Base-by-base conservation (phyloP, 2,888 invertebrate species). In the Allophyes oxyacanthae region DNA sequence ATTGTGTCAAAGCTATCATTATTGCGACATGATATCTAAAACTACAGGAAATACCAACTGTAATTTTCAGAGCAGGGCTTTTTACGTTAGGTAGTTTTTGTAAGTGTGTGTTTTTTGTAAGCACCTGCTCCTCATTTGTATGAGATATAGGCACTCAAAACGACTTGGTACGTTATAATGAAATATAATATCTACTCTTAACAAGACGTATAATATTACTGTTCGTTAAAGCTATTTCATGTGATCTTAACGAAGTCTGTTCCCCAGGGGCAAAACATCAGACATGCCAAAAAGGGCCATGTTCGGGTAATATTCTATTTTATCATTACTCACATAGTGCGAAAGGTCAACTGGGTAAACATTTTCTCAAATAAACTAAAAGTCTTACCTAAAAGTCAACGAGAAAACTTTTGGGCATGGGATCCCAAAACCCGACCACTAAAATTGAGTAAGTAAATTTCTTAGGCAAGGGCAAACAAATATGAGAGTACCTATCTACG, bases 171-270 rank as follows among this genome's bases (percentile, higher is more conserved):
- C 15, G 11, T 6, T 5, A 4, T 20, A 20, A 20, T 20, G 36
- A 6, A 36, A 36, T 36, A 36, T 9, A 36, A 14, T 36, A 15
- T 34, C n/a, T 32, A 1, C 7, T 14, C 14, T 15, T 20, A 0
- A 10, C 6, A 10, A 10, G 37, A 14, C 36, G 14, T 13, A 11
- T n/a, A n/a, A n/a, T 38, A 11, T 30, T 48, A 48, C 51, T 36
- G 36, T 38, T 52, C 54, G 44, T 34, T 53, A 68, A 71, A 72
- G 61, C 57, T 60, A 73, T 76, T 74, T 73, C 50, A 67, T 68
- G 66, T 78, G 80, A 79, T 78, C 78, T 80, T 83, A 77, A 72
- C 52, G 58, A 51, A 56, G 51, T 44, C 57, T 52, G 34, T 45
- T 69, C 79, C 79, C 78, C 54, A 30, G 56, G 73, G 78, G 59